phyloP scores from a whole-genome alignment of 2,797 vertebrate genomes.

The Crenichthys baileyi region DNA sequence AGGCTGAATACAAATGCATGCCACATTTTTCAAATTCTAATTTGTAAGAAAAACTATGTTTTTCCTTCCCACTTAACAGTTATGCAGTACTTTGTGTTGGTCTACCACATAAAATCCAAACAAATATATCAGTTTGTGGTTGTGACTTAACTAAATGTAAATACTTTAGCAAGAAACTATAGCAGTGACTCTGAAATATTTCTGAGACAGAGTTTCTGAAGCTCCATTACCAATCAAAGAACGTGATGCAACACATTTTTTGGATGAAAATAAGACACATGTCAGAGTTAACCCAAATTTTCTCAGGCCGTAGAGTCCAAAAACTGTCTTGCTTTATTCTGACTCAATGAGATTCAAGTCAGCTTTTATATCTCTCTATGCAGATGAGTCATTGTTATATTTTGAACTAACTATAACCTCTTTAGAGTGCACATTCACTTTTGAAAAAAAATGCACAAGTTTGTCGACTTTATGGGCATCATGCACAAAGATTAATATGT shows the following conservation, averaged over 20 bases:
- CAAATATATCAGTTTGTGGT: not conserved
- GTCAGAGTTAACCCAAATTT: slow-evolving; percentile 23
- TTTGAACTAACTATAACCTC: slow-evolving; percentile 56
- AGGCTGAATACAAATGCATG: too few relatives aligned
- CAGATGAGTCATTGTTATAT: slow-evolving; percentile 45
- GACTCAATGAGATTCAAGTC: slow-evolving; percentile 4
- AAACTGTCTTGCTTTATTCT: not conserved
- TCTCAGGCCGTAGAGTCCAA: slow-evolving; percentile 10
- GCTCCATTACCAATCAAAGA: slow-evolving; percentile 41
- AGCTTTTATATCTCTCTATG: slow-evolving; percentile 52
- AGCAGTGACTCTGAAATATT: slow-evolving; percentile 20
- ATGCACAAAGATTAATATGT: slow-evolving; percentile 80
- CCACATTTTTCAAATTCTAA: too few relatives aligned
- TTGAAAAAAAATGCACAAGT: slow-evolving; percentile 63
- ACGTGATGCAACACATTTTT: slow-evolving; percentile 30
- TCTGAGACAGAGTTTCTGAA: slow-evolving; percentile 35
- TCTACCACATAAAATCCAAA: not conserved
- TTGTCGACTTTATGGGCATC: slow-evolving; percentile 63
- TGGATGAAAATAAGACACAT: slow-evolving; percentile 38
- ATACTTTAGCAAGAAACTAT: not conserved
- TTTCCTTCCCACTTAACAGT: not conserved
- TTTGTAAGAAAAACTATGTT: too few relatives aligned
- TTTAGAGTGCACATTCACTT: slow-evolving; percentile 67
- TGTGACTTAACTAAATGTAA: not conserved
- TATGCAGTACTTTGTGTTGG: not conserved